Conservation (phyloP, 2,113 vertebrate species). For the Neopipo cinnamomea region DNA sequence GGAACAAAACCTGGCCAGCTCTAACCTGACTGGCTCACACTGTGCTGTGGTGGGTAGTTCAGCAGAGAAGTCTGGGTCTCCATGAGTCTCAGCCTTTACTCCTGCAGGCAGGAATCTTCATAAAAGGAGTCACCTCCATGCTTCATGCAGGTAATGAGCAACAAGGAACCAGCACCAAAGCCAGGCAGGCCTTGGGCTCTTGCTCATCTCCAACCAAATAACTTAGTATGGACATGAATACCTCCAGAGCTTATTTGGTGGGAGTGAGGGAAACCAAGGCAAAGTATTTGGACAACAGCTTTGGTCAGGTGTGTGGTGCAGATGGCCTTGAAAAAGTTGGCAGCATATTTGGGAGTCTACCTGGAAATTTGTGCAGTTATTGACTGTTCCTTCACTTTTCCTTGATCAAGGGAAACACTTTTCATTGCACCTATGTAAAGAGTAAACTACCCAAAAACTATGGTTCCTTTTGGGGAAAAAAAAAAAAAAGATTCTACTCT, state of each 20-base stretch:
- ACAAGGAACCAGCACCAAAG: neutral
- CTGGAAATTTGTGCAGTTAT: neutral
- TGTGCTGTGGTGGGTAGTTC: neutral
- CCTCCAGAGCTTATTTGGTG: neutral
- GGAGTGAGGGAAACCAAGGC: neutral
- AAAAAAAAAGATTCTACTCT: neutral
- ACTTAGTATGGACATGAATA: neutral
- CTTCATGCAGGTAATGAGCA: neutral
- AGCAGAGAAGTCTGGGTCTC: neutral
- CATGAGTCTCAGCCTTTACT: neutral
- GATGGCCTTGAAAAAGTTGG: neutral
- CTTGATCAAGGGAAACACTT: neutral
- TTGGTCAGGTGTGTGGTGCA: neutral
- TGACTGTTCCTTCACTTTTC: neutral
- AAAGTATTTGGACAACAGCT: neutral
- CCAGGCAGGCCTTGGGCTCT: neutral
- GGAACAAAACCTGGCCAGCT: neutral
- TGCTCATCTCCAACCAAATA: neutral
- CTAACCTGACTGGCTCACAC: neutral
- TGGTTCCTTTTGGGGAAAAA: neutral
- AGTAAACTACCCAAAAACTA: neutral
- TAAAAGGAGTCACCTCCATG: neutral
- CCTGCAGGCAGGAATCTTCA: neutral
- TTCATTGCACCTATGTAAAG: neutral
- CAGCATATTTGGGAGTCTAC: neutral